Percentiles rank a stretch among this genome's conserved stretches.
phyloP scores from a whole-genome alignment of 1,140 invertebrate species.

The Euschistus heros region DNA sequence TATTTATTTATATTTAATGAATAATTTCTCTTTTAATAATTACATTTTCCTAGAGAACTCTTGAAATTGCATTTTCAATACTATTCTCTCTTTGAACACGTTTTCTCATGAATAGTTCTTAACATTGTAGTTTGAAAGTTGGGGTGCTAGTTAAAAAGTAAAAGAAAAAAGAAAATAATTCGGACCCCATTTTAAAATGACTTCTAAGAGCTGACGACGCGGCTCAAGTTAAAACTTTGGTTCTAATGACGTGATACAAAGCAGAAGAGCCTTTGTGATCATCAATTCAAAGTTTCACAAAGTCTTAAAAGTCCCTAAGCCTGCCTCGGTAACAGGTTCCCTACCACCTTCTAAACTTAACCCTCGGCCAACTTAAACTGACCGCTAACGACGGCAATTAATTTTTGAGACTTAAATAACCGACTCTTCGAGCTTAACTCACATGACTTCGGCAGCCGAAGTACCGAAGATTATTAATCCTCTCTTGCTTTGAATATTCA shows the following conservation, averaged over 20 bases:
- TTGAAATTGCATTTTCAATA: too few relatives aligned
- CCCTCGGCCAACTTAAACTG: background rate
- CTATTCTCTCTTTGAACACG: too few relatives aligned
- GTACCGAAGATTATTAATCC: too few relatives aligned
- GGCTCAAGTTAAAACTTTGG: background rate
- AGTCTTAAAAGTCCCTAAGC: background rate
- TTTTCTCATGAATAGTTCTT: too few relatives aligned
- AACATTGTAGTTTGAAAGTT: too few relatives aligned
- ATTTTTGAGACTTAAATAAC: background rate
- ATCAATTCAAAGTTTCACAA: constrained; percentile 7
- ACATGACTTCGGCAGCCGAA: too few relatives aligned
- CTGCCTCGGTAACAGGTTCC: background rate
- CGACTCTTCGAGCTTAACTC: too few relatives aligned
- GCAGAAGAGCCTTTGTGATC: background rate
- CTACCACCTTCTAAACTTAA: background rate
- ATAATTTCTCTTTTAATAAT: too few relatives aligned
- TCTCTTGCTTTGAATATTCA: too few relatives aligned
- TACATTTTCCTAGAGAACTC: too few relatives aligned
- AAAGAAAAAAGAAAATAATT: background rate
- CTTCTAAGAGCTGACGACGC: background rate
- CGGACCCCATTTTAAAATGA: background rate
- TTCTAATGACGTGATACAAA: constrained; percentile 4
- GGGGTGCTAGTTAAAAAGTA: too few relatives aligned
- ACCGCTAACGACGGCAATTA: background rate
- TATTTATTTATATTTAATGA: too few relatives aligned